Evolutionary conservation across 2,888 invertebrate genomes (phyloP).

Genomic region (Lepidocyrtinus sp.): DNA sequence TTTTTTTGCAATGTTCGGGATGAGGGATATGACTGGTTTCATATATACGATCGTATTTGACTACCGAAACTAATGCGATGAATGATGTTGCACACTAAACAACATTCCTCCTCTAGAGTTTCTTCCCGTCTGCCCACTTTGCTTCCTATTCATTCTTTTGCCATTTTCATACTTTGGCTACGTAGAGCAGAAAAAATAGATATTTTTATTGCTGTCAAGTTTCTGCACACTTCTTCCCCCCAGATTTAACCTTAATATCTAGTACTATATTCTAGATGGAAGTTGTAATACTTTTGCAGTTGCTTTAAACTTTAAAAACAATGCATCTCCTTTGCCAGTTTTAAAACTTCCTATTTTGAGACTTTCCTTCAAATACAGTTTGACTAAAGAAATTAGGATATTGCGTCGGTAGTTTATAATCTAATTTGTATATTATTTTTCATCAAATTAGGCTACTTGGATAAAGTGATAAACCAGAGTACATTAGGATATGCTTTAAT

Average conservation of each 20-base stretch:
- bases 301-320: background rate
- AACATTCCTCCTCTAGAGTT: conserved; percentile 7
- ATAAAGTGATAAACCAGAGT: no score
- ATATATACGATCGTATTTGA: conserved; percentile 29
- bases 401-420: conserved; percentile 1
- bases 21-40: conserved; percentile 16
- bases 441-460: background rate
- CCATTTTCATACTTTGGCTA: conserved; percentile 2
- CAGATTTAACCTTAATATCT: background rate
- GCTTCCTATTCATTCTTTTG: no score
- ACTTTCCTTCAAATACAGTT: background rate
- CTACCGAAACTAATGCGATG: conserved; percentile 55
- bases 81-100: conserved; percentile 53
- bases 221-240: conserved; percentile 2
- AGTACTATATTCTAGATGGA: background rate
- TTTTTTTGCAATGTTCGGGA: conserved; percentile 16
- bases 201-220: conserved; percentile 12
- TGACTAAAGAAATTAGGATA: conserved; percentile 14
- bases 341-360: background rate
- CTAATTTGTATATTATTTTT: background rate
- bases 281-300: background rate
- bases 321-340: background rate
- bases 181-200: background rate
- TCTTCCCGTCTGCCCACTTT: background rate
- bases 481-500: no score